Base-by-base conservation (phyloP, 2,113 vertebrate genomes). In the Mustela lutreola region DNA sequence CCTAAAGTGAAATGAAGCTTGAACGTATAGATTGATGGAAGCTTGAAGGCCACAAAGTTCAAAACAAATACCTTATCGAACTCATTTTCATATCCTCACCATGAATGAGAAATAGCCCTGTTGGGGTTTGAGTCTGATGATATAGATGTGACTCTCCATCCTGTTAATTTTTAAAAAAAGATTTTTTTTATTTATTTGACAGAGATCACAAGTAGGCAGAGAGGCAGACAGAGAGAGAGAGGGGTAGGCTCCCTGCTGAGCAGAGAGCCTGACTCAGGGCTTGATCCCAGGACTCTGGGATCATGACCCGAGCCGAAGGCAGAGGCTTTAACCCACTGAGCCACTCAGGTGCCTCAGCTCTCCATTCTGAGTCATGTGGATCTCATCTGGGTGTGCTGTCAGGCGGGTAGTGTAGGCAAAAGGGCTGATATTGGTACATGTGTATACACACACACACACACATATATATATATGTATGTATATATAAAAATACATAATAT, bases 1-100 rank as follows among this genome's bases (percentile, higher is more conserved):
- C 60, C 21, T 87, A 65, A 86, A 78, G 58, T 85, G 81, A 98
- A 97, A 58, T 45, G 58, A 94, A 86, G 70, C 53, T 78, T 96
- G 36, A 71, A 88, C 92, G 95, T 78, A 80, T 48, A 94, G 75
- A 45, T 58, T 60, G 50, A 50, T 93, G 58, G 81, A 94, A 60
- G 78, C 50, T 94, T 93, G 21, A 48, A 96, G 31, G 21, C 36
- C 53, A 88, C 48, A 76, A 50, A 39, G n/a, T 85, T 96, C 33
- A 39, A 75, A 95, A 73, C 58, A 95, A 58, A 71, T 75, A 39
- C 53, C 50, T 88, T 82, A 53, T 89, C 31, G 86, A 91, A 89
- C 81, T 85, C 28, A 79, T 97, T 94, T 45, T 92, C 10, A 78
- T 24, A 33, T 89, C 26, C 73, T 26, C 4, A 79, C 58, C 6